Percentiles rank a stretch among this genome's conserved stretches.
These are phyloP conservation scores for Hippocampus mohnikei DNA, from an alignment of 2,113 vertebrate genomes.

Conservation along the genomic window DNA sequence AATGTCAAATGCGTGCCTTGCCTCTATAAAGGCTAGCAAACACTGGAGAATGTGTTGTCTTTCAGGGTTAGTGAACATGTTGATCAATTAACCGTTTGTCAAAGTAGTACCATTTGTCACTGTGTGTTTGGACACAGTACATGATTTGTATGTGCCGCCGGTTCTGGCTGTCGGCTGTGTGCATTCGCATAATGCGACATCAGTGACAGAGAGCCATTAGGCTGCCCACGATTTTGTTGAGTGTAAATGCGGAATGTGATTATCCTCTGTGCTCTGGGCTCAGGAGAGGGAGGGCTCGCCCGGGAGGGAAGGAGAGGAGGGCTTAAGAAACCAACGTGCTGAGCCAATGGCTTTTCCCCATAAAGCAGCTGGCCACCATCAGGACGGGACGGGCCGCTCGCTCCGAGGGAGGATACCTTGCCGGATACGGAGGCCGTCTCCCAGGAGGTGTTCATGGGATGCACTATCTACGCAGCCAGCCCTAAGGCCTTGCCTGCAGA, in stretches of 20 bases:
- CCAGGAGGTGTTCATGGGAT: constrained; percentile 71
- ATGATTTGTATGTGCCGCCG: constrained; percentile 11
- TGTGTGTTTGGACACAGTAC: not conserved
- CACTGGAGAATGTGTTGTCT: not conserved
- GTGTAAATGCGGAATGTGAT: constrained; percentile 75
- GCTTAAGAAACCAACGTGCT: constrained; percentile 61
- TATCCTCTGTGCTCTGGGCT: constrained; percentile 54
- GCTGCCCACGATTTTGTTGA: constrained; percentile 66
- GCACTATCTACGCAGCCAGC: constrained; percentile 73
- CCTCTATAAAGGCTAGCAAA: not conserved
- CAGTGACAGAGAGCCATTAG: constrained; percentile 55
- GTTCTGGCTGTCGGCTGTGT: constrained; percentile 24
- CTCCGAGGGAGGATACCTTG: constrained; percentile 48
- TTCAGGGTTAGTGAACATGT: not conserved
- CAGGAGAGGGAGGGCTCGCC: constrained; percentile 29
- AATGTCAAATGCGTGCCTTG: not conserved
- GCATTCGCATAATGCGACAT: constrained; percentile 56
- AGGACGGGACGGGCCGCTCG: constrained; percentile 51
- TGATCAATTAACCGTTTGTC: not conserved
- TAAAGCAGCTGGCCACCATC: constrained; percentile 62
- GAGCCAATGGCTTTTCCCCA: constrained; percentile 68
- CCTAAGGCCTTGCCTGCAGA: constrained; percentile 70
- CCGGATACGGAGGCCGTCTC: constrained; percentile 46
- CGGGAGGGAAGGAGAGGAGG: constrained; percentile 44
- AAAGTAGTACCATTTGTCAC: not conserved